Base-by-base conservation (phyloP, 2,113 vertebrate species). In the Sceloporus undulatus region DNA sequence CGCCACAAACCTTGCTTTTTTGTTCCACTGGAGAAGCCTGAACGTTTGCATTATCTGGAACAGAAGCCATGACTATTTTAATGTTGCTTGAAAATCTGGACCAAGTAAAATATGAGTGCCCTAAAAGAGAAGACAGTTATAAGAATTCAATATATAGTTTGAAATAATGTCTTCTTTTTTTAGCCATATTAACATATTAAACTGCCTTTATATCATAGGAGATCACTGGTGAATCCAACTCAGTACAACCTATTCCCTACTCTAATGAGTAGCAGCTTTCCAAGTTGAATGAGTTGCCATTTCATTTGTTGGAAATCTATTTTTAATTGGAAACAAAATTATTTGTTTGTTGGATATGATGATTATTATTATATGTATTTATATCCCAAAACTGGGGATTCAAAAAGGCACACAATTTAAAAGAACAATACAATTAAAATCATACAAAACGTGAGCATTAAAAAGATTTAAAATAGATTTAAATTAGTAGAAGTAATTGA, bases 41-140 rank as follows among this genome's bases (percentile, higher is more conserved):
- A 48, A 79, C 74, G 81, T 76, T 70, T 70, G 68, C 19, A 21
- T 86, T 59, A 3, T 5, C 84, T 29, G 25, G n/a, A 91, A 88
- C 13, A 0, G 92, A 91, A 89, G 92, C 86, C 88, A 94, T 90
- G 59, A 34, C 81, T 38, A 27, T 65, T 42, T 59, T 18, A 27
- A 9, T 19, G 14, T 10, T 40, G 25, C 23, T 68, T 62, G 34
- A n/a, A 87, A 73, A 38, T 4, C 66, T 42, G 18, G 62, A 6
- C 1, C 1, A 16, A 40, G 9, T 3, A 4, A 87, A 74, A 82
- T 29, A 9, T 27, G n/a, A 86, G 85, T 56, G 2, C 25, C 65
- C 76, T 86, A 87, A 21, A 62, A 74, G 9, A 48, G 59, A 23
- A 48, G 4, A 52, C 9, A 78, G 18, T 66, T 65, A n/a, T n/a